A percentile compares a stretch with the other conserved stretches of the same genome.
These are phyloP conservation scores for Acanthurus tractus DNA, from an alignment of 2,797 vertebrate genomes.

Conservation along the genomic window DNA sequence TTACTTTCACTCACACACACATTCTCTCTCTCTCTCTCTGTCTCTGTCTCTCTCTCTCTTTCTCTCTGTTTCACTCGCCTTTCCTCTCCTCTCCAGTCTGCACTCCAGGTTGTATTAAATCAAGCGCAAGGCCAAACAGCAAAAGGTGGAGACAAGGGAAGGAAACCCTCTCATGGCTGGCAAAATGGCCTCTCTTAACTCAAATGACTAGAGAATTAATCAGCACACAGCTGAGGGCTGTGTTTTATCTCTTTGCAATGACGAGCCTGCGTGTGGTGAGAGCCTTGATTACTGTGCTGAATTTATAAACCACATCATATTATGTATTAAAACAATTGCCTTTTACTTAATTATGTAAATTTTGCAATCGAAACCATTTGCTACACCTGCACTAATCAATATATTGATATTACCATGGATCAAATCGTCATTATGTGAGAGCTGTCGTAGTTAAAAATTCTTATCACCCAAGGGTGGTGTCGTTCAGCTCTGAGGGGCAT, in stretches of 20 bases:
- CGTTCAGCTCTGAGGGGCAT: neutral
- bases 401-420: neutral
- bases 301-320: neutral
- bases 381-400: neutral
- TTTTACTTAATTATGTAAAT: neutral
- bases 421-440: too few species aligned
- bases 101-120: constrained; percentile 52
- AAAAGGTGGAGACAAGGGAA: constrained; percentile 21
- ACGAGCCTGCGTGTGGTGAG: neutral
- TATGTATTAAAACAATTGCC: neutral
- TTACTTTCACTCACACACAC: constrained; percentile 5
- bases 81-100: constrained; percentile 14
- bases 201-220: constrained; percentile 28
- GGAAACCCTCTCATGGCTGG: constrained; percentile 27
- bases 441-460: neutral
- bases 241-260: constrained; percentile 1
- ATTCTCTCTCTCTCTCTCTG: constrained; percentile 10
- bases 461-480: too few species aligned
- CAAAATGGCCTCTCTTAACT: constrained; percentile 15
- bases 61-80: constrained; percentile 5
- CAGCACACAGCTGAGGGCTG: neutral
- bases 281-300: constrained; percentile 4
- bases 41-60: too few species aligned
- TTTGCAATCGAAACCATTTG: neutral
- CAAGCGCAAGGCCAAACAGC: constrained; percentile 43